Percentiles rank a stretch among this genome's conserved stretches.
Evolutionary conservation across 2,797 vertebrate species (phyloP).

Genomic region (Champsocephalus esox): DNA sequence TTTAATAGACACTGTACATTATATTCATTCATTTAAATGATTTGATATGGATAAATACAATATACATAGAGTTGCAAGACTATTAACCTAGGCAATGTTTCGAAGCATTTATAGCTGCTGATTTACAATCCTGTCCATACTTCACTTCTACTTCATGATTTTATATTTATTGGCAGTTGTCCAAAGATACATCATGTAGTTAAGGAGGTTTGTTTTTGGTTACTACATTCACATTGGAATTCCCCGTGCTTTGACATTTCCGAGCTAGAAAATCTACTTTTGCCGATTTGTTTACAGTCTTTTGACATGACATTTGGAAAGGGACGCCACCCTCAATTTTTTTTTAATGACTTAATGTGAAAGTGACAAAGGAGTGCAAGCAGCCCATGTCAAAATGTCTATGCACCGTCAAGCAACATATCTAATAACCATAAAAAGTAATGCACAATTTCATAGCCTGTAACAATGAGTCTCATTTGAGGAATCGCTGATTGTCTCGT

Average conservation of each 20-base stretch:
- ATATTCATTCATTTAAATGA: too few species aligned
- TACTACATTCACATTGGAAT: neutral
- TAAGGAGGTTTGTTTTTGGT: neutral
- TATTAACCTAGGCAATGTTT: too few species aligned
- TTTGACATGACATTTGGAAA: neutral
- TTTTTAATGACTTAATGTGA: neutral
- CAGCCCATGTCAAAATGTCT: neutral
- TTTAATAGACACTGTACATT: neutral
- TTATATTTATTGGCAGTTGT: neutral
- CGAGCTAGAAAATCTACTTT: neutral
- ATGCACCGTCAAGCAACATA: slow-evolving; percentile 1
- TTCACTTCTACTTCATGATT: neutral
- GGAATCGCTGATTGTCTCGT: neutral
- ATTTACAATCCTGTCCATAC: neutral
- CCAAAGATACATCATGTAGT: neutral
- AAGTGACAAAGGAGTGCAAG: neutral
- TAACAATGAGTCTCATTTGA: slow-evolving; percentile 1
- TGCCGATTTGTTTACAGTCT: neutral
- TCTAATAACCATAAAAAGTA: neutral
- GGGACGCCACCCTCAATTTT: neutral
- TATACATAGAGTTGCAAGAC: too few species aligned
- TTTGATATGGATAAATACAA: too few species aligned
- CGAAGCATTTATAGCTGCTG: too few species aligned
- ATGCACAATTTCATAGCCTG: neutral
- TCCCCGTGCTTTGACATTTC: neutral